Base-by-base conservation (phyloP, 2,797 vertebrate species). In the Serranus cabrilla region DNA sequence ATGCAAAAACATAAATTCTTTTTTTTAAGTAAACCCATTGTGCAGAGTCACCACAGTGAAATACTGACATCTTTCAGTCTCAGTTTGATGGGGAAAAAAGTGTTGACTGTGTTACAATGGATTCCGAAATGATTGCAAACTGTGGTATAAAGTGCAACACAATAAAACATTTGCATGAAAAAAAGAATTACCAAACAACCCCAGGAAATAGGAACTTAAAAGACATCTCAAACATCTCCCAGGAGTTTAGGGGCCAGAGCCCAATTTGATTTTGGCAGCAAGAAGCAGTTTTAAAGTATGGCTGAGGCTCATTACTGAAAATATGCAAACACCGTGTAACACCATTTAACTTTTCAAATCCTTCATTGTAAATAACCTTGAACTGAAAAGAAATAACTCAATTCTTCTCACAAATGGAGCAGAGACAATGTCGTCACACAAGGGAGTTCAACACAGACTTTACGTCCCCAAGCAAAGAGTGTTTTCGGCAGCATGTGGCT, bases 61-160 rank as follows among this genome's bases (percentile, higher is more conserved):
- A 77, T 60, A 80, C 34, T 39, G 72, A 81, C 66, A 71, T 14
- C 3, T 60, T 39, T 63, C 20, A 50, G 37, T 74, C 40, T 77
- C 39, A 50, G 60, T 45, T 49, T 21, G 45, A 42, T n/a, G n/a
- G 11, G 39, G 62, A 67, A 4, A 72, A 73, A 59, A 13, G 39
- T 56, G 49, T 58, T 61, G 43, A 75, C 71, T 42, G 50, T 45
- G 47, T 75, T 60, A 39, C 66, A 66, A 20, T 43, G 59, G 58
- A 60, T 46, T 73, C 37, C 85, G 69, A 90, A 82, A 78, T 74
- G 69, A 84, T 43, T 71, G 71, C 54, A 60, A 68, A 72, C 25
- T 40, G 47, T 56, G 55, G 69, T 14, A 78, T 79, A 90, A 89
- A 79, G 87, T 90, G 82, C 64, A 86, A 78, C 66, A 80, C 27